Base-by-base conservation (phyloP, 92 coral and sea anemone species). In the Umimayanthus chanpuru region DNA sequence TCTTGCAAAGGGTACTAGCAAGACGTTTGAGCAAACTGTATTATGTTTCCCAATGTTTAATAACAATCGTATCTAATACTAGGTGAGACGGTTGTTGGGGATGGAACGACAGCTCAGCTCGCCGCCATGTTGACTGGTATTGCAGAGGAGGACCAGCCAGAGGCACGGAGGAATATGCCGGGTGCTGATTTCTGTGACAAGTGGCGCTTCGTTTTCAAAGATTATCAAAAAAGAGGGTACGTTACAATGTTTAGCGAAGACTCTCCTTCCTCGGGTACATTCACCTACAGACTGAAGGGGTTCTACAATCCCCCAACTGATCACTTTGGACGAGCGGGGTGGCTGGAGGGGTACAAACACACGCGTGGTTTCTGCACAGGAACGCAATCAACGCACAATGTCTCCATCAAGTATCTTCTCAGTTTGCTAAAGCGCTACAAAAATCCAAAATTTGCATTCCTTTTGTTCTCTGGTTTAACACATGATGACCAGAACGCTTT, bases 221-320 rank as follows among this genome's bases (percentile, higher is more conserved):
- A 92, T 67, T 93, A 80, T 53, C 76, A 81, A 29, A 70, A 92
- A 28, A 84, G 73, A 47, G 98, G 98, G 16, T 95, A 93, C 25
- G 96, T 79, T 5, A 95, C 98, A 5, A 81, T 95, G 92, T 93
- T 81, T 68, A 87, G 88, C 26, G 98, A 95, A 81, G 98, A 95
- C 80, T 85, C 92, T n/a, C 93, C 95, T 1, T 39, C 23, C 5
- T 71, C 76, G 21, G 96, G 91, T 61, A 71, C 96, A 8, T 93
- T 93, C 66, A 95, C 91, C 73, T 92, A 88, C 56, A 93, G 94
- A 20, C 85, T 95, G 55, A 86, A 85, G 44, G 98, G 98, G 21
- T 94, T 94, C 36, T 55, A 81, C 77, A 72, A 88, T 20, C 92
- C 93, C 32, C 98, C 96, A 4, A 91, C 95, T 39, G 98, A 94